Percentiles rank a stretch among this genome's conserved stretches.
Evolutionary conservation across 2,113 vertebrate species (phyloP).

Genomic region (Promerops cafer): DNA sequence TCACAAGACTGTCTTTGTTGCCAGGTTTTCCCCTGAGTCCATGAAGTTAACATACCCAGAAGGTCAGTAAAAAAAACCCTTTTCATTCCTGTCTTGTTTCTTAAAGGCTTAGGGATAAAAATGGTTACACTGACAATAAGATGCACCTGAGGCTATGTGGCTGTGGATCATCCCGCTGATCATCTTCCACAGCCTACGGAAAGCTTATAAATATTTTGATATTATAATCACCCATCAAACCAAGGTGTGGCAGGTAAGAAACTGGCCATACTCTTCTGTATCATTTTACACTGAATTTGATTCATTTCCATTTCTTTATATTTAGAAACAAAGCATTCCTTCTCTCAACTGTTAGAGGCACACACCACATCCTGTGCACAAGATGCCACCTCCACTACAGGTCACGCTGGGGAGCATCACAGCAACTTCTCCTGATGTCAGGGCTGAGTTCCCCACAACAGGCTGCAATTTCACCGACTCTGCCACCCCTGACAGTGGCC

Average conservation of each 20-base stretch:
- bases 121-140: not conserved
- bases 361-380: not conserved
- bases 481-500: not conserved
- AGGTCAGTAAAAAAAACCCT: not conserved
- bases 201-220: not conserved
- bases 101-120: not conserved
- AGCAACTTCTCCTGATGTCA: not conserved
- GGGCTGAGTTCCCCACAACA: fast-evolving
- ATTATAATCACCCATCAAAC: not conserved
- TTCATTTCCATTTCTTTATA: not conserved
- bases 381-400: not conserved
- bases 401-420: not conserved
- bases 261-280: not conserved
- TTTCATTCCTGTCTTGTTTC: not conserved
- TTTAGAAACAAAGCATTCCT: not conserved
- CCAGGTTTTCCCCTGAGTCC: not conserved
- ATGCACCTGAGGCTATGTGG: not conserved
- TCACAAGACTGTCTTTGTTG: not conserved
- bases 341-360: not conserved
- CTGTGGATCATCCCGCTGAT: not conserved
- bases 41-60: not conserved
- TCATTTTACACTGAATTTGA: not conserved
- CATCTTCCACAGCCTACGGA: not conserved
- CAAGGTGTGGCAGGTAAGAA: not conserved
- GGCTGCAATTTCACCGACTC: not conserved